These are phyloP conservation scores for Oriolus oriolus DNA, from an alignment of 2,113 vertebrate genomes.

Conservation along the genomic window DNA sequence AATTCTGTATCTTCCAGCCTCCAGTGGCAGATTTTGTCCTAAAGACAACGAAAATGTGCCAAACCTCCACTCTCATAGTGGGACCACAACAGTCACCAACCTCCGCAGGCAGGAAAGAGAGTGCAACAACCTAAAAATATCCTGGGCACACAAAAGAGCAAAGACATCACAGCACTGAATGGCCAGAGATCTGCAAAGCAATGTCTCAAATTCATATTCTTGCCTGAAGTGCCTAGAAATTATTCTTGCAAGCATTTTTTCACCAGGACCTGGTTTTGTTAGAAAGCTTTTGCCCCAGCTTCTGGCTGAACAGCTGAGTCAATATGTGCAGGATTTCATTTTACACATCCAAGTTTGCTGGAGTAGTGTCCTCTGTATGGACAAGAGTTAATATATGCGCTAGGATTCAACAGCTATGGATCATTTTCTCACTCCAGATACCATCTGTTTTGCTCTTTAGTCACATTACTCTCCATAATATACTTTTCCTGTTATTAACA, in stretches of 20 bases:
- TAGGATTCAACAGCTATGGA: background rate
- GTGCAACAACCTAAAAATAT: background rate
- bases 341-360: background rate
- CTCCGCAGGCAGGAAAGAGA: background rate
- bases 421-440: background rate
- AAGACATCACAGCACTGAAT: background rate
- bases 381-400: background rate
- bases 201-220: background rate
- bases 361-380: background rate
- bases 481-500: background rate
- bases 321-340: background rate
- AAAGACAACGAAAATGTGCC: background rate
- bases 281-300: background rate
- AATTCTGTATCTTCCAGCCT: background rate
- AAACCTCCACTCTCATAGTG: fast-evolving
- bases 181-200: background rate
- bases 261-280: background rate
- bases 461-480: background rate
- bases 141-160: background rate
- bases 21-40: background rate
- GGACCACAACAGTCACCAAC: fast-evolving
- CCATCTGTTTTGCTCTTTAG: conserved; percentile 31
- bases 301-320: background rate
- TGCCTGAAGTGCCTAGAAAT: background rate
- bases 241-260: background rate